Conservation (phyloP, 2,888 invertebrate species). For the Ditula angustiorana region DNA sequence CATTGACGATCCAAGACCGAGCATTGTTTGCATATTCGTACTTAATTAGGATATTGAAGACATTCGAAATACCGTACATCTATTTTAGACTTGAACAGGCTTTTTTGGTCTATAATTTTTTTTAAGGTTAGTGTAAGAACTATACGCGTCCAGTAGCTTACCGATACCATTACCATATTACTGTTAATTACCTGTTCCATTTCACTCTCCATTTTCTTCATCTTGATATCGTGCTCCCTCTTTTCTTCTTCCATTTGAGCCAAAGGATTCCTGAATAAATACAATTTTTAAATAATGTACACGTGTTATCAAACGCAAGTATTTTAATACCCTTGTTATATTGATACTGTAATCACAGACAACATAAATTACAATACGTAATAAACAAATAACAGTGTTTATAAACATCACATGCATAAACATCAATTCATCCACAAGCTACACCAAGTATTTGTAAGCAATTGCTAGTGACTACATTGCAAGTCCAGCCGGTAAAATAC, state of each 20-base stretch:
- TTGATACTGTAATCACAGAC: conserved; percentile 23
- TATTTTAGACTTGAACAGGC: too few species aligned
- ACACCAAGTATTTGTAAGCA: conserved; percentile 26
- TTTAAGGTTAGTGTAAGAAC: too few species aligned
- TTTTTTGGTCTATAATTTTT: too few species aligned
- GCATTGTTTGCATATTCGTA: too few species aligned
- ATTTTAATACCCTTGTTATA: conserved; percentile 9
- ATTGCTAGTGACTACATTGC: conserved; percentile 2
- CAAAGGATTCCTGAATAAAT: conserved; percentile 93
- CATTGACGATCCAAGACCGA: too few species aligned
- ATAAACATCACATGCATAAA: conserved; percentile 23
- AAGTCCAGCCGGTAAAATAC: neutral
- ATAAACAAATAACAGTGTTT: conserved; percentile 6
- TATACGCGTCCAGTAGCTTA: too few species aligned
- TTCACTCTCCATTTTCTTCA: conserved; percentile 99
- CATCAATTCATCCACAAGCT: conserved; percentile 22
- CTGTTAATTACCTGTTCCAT: conserved; percentile 92
- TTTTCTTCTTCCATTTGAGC: conserved; percentile 99
- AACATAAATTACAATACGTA: conserved; percentile 20
- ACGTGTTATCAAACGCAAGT: neutral
- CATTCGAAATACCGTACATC: too few species aligned
- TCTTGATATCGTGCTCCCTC: conserved; percentile 97
- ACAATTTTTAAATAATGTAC: conserved; percentile 53
- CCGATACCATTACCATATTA: neutral
- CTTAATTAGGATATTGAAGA: too few species aligned